Conservation (phyloP, 2,113 vertebrate genomes). For the Gallinago jamesoni region DNA sequence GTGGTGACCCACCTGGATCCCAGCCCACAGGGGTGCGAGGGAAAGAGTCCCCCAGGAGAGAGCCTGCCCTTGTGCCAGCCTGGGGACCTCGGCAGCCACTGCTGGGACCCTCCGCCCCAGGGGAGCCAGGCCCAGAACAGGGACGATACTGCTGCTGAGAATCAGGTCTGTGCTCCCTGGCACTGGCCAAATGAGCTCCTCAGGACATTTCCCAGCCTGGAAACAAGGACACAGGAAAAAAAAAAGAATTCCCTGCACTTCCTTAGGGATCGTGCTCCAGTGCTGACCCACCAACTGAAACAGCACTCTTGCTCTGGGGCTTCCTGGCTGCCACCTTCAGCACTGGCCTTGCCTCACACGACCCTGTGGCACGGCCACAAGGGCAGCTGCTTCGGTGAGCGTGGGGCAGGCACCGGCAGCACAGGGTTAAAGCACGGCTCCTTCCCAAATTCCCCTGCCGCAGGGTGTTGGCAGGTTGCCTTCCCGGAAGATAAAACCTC, state of each 20-base stretch:
- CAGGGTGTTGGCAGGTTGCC: not conserved
- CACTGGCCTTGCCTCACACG: rapidly evolving
- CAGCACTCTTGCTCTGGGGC: not conserved
- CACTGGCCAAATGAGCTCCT: not conserved
- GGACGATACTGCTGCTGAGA: not conserved
- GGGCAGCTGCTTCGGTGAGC: rapidly evolving
- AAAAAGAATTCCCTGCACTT: not conserved
- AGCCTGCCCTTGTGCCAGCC: not conserved
- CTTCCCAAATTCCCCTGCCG: not conserved
- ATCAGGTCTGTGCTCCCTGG: rapidly evolving
- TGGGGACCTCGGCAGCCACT: not conserved
- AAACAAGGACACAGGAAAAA: not conserved
- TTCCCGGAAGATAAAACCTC: not conserved
- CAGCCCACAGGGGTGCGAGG: not conserved
- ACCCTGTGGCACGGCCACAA: rapidly evolving
- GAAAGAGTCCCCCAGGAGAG: not conserved
- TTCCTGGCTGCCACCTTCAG: not conserved
- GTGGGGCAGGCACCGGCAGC: not conserved
- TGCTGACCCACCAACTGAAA: not conserved
- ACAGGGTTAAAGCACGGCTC: rapidly evolving
- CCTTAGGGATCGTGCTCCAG: not conserved
- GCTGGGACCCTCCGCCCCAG: not conserved
- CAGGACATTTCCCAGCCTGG: not conserved
- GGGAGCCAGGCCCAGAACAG: not conserved
- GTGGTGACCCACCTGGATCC: rapidly evolving